A percentile compares a stretch with the other conserved stretches of the same genome.
phyloP scores from a whole-genome alignment of 2,113 vertebrate species.

The Tyrannus savana region DNA sequence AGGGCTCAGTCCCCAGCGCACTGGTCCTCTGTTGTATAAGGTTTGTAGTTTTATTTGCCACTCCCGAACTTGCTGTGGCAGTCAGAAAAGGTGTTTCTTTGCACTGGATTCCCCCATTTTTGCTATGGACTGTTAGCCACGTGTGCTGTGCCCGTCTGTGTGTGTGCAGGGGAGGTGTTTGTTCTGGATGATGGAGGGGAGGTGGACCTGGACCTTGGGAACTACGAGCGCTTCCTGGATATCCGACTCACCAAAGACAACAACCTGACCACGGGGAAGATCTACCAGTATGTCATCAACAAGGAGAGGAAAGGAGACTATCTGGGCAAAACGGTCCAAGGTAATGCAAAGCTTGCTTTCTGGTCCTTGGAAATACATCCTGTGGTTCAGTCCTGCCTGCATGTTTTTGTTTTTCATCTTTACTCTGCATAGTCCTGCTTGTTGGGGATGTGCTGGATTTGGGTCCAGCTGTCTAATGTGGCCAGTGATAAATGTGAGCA shows the following conservation, averaged over 20 bases:
- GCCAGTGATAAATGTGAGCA: not conserved
- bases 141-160: not conserved
- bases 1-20: rapidly evolving
- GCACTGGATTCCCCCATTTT: rapidly evolving
- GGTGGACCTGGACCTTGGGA: constrained; percentile 95
- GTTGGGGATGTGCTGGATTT: not conserved
- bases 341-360: constrained; percentile 64
- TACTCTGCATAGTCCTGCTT: not conserved
- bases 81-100: not conserved
- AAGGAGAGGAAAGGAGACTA: constrained; percentile 96
- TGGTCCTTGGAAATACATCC: not conserved
- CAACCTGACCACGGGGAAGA: constrained; percentile 97
- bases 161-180: constrained; percentile 89
- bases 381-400: not conserved
- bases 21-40: rapidly evolving
- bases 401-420: not conserved
- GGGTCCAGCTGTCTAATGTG: not conserved
- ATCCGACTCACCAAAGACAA: constrained; percentile 95
- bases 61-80: not conserved
- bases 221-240: constrained; percentile 96
- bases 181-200: constrained; percentile 96
- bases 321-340: constrained; percentile 96
- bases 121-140: rapidly evolving
- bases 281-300: constrained; percentile 97
- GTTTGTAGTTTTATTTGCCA: rapidly evolving